These are phyloP conservation scores for Phylloscopus collybita DNA, from an alignment of 2,797 vertebrate species.

Conservation along the genomic window DNA sequence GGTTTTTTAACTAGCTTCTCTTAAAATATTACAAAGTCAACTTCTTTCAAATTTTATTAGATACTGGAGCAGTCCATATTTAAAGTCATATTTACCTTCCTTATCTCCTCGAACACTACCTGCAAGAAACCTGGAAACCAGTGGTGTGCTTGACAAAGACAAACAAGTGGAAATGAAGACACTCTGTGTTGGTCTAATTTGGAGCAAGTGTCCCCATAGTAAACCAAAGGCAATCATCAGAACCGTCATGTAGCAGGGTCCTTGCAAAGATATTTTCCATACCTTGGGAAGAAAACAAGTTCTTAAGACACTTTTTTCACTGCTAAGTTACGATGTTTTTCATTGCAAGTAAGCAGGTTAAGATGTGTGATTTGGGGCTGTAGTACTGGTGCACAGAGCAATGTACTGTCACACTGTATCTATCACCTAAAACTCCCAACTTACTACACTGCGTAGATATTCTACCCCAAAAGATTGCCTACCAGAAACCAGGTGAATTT, in stretches of 20 bases:
- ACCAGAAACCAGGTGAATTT: neutral
- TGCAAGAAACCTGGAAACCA: constrained; percentile 94
- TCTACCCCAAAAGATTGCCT: neutral
- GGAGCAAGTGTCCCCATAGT: constrained; percentile 90
- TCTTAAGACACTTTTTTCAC: neutral
- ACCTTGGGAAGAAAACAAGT: constrained; percentile 80
- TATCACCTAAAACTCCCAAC: neutral
- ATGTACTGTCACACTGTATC: neutral
- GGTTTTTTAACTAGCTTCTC: neutral
- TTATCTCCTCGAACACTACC: constrained; percentile 88
- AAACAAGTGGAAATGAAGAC: constrained; percentile 97
- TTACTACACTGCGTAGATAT: neutral
- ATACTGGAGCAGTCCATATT: neutral
- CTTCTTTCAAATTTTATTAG: neutral
- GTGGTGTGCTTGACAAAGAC: constrained; percentile 94
- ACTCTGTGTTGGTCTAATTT: constrained; percentile 89
- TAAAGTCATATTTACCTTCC: constrained; percentile 82
- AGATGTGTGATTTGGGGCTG: neutral
- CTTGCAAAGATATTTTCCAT: constrained; percentile 95
- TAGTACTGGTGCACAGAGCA: neutral
- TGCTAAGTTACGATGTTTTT: neutral
- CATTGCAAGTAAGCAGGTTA: neutral
- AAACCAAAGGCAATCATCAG: constrained; percentile 92
- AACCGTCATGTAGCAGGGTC: constrained; percentile 89
- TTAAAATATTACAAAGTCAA: neutral